phyloP scores from a whole-genome alignment of 2,113 vertebrate genomes.

The Noctilio leporinus region DNA sequence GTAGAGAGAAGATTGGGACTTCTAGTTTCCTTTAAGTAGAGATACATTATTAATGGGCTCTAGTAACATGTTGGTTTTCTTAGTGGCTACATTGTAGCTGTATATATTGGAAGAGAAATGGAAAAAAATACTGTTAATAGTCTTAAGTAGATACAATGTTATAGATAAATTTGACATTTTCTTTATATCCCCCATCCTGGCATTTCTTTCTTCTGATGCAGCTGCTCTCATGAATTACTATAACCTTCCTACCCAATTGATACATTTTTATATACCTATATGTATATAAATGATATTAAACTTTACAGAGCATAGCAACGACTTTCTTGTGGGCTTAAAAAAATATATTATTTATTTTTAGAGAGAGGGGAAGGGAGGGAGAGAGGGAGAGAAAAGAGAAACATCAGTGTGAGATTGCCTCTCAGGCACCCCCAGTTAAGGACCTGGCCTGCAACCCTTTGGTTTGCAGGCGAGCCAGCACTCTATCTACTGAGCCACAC shows the following conservation, averaged over 20 bases:
- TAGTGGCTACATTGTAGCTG: background rate
- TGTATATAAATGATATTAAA: background rate
- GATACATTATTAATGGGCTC: background rate
- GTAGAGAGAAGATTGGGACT: conserved; percentile 5
- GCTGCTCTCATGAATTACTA: background rate
- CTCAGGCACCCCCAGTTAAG: no score
- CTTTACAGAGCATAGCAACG: background rate
- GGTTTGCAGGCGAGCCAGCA: no score
- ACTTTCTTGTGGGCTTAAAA: background rate
- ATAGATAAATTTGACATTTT: background rate
- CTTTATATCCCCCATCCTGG: background rate
- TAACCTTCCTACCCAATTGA: background rate
- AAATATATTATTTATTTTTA: no score
- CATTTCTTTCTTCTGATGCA: background rate
- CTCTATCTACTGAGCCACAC: no score
- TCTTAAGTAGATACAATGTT: background rate
- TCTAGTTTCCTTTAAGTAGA: conserved; percentile 12
- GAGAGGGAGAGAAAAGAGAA: no score
- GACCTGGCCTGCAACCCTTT: no score
- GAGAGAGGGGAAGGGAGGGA: no score
- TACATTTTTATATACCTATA: background rate
- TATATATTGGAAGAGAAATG: background rate
- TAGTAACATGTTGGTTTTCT: background rate
- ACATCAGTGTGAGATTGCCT: no score
- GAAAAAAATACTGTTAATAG: background rate